These are phyloP conservation scores for Molanna angustata DNA, from an alignment of 2,888 invertebrate genomes.

Conservation along the genomic window DNA sequence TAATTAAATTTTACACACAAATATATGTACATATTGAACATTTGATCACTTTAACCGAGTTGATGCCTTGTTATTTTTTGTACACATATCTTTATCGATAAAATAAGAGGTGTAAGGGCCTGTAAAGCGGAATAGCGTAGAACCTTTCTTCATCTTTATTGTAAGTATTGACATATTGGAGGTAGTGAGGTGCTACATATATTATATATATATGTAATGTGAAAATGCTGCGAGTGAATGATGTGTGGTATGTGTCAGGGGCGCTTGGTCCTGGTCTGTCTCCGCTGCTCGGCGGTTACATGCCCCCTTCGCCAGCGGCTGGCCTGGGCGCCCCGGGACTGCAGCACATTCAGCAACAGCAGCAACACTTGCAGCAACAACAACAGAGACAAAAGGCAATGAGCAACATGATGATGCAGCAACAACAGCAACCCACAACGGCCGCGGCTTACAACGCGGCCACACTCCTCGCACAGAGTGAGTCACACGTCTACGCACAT, in stretches of 20 bases:
- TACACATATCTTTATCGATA: too few relatives aligned
- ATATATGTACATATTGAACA: too few relatives aligned
- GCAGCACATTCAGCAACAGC: slow-evolving; percentile 20
- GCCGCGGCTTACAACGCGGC: slow-evolving; percentile 68
- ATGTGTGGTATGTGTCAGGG: slow-evolving; percentile 34
- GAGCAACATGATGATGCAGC: slow-evolving; percentile 36
- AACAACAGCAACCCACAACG: slow-evolving; percentile 37
- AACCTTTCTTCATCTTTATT: too few relatives aligned
- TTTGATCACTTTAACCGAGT: too few relatives aligned
- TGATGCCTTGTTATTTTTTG: too few relatives aligned
- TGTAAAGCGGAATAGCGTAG: too few relatives aligned
- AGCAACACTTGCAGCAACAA: too few relatives aligned
- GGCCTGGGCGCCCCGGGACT: slow-evolving; percentile 13
- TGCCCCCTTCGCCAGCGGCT: slow-evolving; percentile 6
- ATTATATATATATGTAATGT: not conserved
- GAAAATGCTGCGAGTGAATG: not conserved
- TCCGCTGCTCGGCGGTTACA: slow-evolving; percentile 13
- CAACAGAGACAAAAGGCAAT: slow-evolving; percentile 38
- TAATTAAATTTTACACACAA: too few relatives aligned
- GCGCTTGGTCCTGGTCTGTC: slow-evolving; percentile 23
- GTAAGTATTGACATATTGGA: too few relatives aligned
- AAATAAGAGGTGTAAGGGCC: too few relatives aligned
- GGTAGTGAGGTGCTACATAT: too few relatives aligned
- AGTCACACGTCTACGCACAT: too few relatives aligned
- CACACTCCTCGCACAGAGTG: slow-evolving; percentile 83